Evolutionary conservation across 2,797 vertebrate species (phyloP), one percentile per base, ranked within the genome.

Genomic region (Geotrypetes seraphini): DNA sequence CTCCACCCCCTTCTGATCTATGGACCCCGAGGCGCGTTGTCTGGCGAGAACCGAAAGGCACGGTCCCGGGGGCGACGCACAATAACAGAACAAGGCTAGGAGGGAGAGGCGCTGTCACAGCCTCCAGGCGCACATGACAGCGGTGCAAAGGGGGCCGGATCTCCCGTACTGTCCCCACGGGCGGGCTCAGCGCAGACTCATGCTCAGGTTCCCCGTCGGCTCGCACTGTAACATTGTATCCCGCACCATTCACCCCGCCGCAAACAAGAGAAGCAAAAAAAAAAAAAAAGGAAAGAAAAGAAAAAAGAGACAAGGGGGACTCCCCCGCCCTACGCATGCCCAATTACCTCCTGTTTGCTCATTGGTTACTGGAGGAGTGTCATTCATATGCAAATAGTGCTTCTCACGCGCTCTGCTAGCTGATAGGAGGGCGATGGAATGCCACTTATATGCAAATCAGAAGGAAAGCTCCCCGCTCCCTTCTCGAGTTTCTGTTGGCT

Each of bases 391-490:
- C 76, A 77, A 60, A 43, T 34, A 7, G 50, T 51, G 57, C 52
- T 60, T 34, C 51, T 41, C n/a, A n/a, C 3, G 3, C 29, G 1
- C 43, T 50, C 84, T 84, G 79, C 5, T 10, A n/a, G n/a, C n/a
- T n/a, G n/a, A n/a, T n/a, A n/a, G 19, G 52, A 37, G 41, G 80
- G 78, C 78, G 24, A 36, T 73, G 83, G 84, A 86, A 86, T 85
- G 83, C 72, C 83, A 84, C 83, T 87, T 80, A 87, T 85, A 87
- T 84, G 84, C 72, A 81, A 83, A 85, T 78, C 22, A n/a, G n/a
- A n/a, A n/a, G n/a, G n/a, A n/a, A n/a, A n/a, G n/a, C n/a, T n/a
- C n/a, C n/a, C n/a, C n/a, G n/a, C n/a, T n/a, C n/a, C n/a, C n/a
- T n/a, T n/a, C n/a, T n/a, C n/a, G n/a, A n/a, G n/a, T n/a, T n/a